Base-by-base conservation (phyloP, 2,888 invertebrate species). In the Drosophila monieri region DNA sequence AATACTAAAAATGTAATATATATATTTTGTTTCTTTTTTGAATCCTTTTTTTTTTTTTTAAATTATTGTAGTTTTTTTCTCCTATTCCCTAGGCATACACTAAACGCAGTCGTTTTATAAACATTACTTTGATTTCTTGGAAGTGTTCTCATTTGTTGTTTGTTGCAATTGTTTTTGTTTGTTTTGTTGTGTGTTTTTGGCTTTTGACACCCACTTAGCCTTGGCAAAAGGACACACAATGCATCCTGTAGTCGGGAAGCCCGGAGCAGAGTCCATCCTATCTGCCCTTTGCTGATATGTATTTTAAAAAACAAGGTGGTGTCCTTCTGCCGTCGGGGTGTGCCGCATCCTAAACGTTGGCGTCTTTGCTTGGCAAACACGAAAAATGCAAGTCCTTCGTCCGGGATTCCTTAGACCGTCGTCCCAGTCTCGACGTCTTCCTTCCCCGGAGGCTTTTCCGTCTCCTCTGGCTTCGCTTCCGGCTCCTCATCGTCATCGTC, bases 61-160 rank as follows among this genome's bases (percentile, higher is more conserved):
- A 32, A 47, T 57, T 60, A 59, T 49, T 69, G 15, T 71, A 73
- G 61, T 67, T 46, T 54, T 58, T 39, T 67, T 55, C 5, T 43
- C 43, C 43, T 61, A 48, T 67, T 56, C n/a, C 49, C 58, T 67
- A 56, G 46, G 35, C 70, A 55, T 68, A 64, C 41, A 58, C 60
- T 73, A 68, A 75, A 56, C 73, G 80, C 80, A 77, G 78, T 80
- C 80, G 80, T 79, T 80, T 80, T 78, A 76, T 65, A 80, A 81
- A 85, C 76, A 62, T 61, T 66, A 74, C 64, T 77, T 85, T 79
- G 77, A 79, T 81, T 78, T 64, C 58, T 59, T 78, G 81, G 80
- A 84, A 84, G 84, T 80, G 72, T 68, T 76, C 57, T 71, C 60
- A 47, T 54, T 44, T 73, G 37, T 69, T 67, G 43, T 43, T 65